Percentiles rank a stretch among this genome's conserved stretches.
These are phyloP conservation scores for Heliconius sara DNA, from an alignment of 2,888 invertebrate species.

Conservation along the genomic window DNA sequence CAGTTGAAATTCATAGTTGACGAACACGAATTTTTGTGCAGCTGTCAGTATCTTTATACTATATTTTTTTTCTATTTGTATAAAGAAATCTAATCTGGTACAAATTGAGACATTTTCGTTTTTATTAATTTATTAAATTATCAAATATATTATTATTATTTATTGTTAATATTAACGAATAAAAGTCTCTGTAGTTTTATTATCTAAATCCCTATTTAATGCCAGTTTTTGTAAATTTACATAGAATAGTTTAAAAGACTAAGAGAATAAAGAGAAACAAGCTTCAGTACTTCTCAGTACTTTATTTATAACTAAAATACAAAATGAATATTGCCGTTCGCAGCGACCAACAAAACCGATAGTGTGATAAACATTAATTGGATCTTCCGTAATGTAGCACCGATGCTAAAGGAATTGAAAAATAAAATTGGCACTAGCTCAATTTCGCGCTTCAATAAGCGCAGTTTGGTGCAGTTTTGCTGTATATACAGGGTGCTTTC, in stretches of 20 bases:
- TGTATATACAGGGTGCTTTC: constrained; percentile 49
- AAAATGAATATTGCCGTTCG: background rate
- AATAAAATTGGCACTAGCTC: constrained; percentile 77
- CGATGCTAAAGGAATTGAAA: constrained; percentile 62
- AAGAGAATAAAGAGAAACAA: background rate
- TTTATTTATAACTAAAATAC: too few species aligned
- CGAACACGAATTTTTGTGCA: too few species aligned
- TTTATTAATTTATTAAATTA: too few species aligned
- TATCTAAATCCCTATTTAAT: background rate
- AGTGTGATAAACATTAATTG: constrained; percentile 45
- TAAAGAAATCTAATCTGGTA: too few species aligned
- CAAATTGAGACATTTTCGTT: too few species aligned
- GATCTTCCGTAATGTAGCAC: constrained; percentile 53
- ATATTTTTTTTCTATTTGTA: too few species aligned
- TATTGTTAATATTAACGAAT: background rate
- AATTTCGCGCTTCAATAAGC: constrained; percentile 74
- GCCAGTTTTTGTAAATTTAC: too few species aligned
- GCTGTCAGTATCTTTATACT: too few species aligned
- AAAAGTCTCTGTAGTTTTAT: background rate
- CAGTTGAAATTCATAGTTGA: too few species aligned
- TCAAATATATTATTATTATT: too few species aligned
- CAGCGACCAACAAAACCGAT: constrained; percentile 35
- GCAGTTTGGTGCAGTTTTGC: constrained; percentile 68
- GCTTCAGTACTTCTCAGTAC: background rate
- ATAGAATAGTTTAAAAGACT: background rate